Base-by-base conservation (phyloP, 2,888 invertebrate species). In the Thecocarcelia acutangulata region DNA sequence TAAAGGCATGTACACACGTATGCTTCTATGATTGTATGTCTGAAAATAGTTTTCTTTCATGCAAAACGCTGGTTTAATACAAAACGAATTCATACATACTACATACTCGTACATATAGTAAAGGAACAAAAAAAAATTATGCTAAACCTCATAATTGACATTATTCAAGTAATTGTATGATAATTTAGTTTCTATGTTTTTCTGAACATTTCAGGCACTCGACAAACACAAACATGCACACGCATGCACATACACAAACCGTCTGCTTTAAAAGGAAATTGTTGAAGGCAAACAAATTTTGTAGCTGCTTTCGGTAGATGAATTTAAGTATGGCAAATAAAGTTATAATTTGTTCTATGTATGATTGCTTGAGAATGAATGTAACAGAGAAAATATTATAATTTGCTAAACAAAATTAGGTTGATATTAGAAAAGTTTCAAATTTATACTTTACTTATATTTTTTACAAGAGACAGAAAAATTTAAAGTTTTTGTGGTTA, bases 381-480 rank as follows among this genome's bases (percentile, higher is more conserved):
- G 52, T 46, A 24, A 46, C 11, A 37, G 54, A 66, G 52, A 56
- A 75, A 72, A 54, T 76, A 56, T 76, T 68, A 58, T 73, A 81
- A 81, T 77, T 81, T 81, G 69, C 64, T 69, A 77, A 77, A 81
- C 81, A 77, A 77, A 81, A 81, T 81, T 77, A 77, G 81, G 58
- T 81, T 73, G 73, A 63, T 69, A 77, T 73, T 69, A 81, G 81
- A 73, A 73, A 77, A 81, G 73, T 81, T 81, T 56, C 21, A 15
- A 9, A 44, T 11, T 33, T 17, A 3, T 59, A 42, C 42, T 42
- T 21, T 37, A n/a, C 21, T 4, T 44, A 50, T 61, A 24, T 44
- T 46, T 15, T 48, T 28, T 37, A 11, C 15, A 12, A 40, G 13
- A 52, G 15, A 40, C 6, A 54, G 12, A 66, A 8, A 63, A 70